phyloP scores from a whole-genome alignment of 1,140 invertebrate genomes.

The Trichonephila inaurata region DNA sequence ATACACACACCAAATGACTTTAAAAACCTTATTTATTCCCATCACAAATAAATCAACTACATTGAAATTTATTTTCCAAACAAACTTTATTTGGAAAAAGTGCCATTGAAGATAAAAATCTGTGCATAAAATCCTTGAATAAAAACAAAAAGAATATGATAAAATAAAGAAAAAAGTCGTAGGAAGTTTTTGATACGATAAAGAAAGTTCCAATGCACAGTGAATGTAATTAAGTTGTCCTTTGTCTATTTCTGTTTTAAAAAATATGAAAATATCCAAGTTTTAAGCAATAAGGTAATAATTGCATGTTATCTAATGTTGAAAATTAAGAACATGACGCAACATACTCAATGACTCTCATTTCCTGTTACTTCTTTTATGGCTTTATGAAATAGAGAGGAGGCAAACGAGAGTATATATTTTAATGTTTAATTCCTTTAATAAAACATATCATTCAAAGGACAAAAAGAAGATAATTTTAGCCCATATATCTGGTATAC shows the following conservation, averaged over 20 bases:
- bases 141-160: too few relatives aligned
- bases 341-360: neutral
- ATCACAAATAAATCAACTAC: too few relatives aligned
- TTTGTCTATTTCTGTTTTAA: neutral
- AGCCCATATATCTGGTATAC: too few relatives aligned
- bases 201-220: neutral
- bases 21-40: too few relatives aligned
- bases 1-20: too few relatives aligned
- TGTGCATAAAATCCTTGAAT: too few relatives aligned
- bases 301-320: neutral
- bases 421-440: neutral
- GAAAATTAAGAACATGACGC: slow-evolving; percentile 1
- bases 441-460: too few relatives aligned
- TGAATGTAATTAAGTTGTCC: neutral
- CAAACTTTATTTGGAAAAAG: too few relatives aligned
- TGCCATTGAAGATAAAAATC: too few relatives aligned
- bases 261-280: neutral
- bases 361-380: neutral
- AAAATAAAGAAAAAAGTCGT: neutral
- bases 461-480: too few relatives aligned
- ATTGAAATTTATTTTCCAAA: too few relatives aligned
- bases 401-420: neutral
- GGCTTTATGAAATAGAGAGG: neutral
- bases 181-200: neutral
- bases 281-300: slow-evolving; percentile 22